These are phyloP conservation scores for Mellilla xanthometata DNA, from an alignment of 2,888 invertebrate species.

Conservation along the genomic window DNA sequence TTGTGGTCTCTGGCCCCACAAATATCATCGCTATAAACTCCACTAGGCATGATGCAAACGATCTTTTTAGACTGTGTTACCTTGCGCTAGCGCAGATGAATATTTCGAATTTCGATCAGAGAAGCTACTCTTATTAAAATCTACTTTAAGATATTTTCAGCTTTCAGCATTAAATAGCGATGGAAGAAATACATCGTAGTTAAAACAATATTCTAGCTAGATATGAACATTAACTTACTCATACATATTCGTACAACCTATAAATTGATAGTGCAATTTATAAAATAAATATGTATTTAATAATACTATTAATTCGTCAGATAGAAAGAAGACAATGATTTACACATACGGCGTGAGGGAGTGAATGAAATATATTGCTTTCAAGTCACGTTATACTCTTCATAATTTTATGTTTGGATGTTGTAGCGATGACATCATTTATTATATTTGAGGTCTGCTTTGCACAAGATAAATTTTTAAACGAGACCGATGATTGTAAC, in stretches of 20 bases:
- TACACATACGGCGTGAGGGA: slow-evolving; percentile 8
- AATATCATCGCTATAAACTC: slow-evolving; percentile 27
- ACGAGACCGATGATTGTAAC: slow-evolving; percentile 24
- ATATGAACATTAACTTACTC: too few species aligned
- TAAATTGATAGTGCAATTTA: slow-evolving; percentile 15
- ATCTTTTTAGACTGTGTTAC: slow-evolving; percentile 35
- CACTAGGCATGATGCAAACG: slow-evolving; percentile 49
- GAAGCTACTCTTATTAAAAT: too few species aligned
- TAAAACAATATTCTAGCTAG: too few species aligned
- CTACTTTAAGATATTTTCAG: too few species aligned
- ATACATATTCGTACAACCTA: too few species aligned
- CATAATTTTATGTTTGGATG: slow-evolving; percentile 12
- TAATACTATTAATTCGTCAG: slow-evolving; percentile 7
- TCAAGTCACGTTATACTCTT: slow-evolving; percentile 36
- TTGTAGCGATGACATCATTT: slow-evolving; percentile 21
- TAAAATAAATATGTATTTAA: slow-evolving; percentile 8
- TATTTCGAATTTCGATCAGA: too few species aligned
- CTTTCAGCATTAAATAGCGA: too few species aligned
- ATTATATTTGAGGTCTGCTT: neutral
- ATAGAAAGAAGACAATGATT: slow-evolving; percentile 20
- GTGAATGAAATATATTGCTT: slow-evolving; percentile 28
- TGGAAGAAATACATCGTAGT: too few species aligned
- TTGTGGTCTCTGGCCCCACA: slow-evolving; percentile 17
- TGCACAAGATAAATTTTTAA: neutral
- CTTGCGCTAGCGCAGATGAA: neutral